Evolutionary conservation across 2,113 vertebrate genomes (phyloP), one percentile per base, ranked within the genome.

Genomic region (Nothoprocta pentlandii): DNA sequence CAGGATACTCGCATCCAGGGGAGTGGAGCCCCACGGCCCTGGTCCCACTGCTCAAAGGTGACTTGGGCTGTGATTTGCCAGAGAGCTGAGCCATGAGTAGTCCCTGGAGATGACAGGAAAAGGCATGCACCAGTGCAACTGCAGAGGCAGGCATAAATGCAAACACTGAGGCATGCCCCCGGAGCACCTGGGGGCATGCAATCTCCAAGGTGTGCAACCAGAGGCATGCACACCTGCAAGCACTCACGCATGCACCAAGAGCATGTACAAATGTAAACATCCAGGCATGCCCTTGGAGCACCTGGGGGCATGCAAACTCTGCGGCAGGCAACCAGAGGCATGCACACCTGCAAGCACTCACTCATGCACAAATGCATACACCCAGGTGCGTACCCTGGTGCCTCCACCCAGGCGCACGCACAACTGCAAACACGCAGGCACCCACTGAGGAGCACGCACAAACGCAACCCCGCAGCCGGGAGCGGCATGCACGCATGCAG

Each of bases 61-160:
- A 5, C 22, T 10, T 1, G 1, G 42, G 16, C 17, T 34, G 23
- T 1, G 0, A 0, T 1, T 4, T 2, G 32, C 30, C 11, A 4
- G 67, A 26, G 26, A 66, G 16, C 22, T 1, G 5, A 70, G 67
- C 71, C 15, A 13, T 2, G 2, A 23, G 44, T 1, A 19, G 23
- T 3, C 54, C 26, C 36, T 17, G n/a, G 30, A 32, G 49, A 3
- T 3, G 70, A 2, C 2, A 19, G 3, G 53, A 42, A 42, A 30
- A 0, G 3, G 34, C 28, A 9, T 5, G 36, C 28, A 32, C 17
- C 10, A 42, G 2, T 4, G 28, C 51, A 16, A 42, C 13, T 4
- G 42, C 22, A 19, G n/a, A 26, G 6, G 67, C 46, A 25, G 1
- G 16, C n/a, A 34, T 32, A 16, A 12, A 7, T 17, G 67, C 32